These are phyloP conservation scores for Tragopan temminckii DNA, from an alignment of 2,797 vertebrate species.

Conservation along the genomic window DNA sequence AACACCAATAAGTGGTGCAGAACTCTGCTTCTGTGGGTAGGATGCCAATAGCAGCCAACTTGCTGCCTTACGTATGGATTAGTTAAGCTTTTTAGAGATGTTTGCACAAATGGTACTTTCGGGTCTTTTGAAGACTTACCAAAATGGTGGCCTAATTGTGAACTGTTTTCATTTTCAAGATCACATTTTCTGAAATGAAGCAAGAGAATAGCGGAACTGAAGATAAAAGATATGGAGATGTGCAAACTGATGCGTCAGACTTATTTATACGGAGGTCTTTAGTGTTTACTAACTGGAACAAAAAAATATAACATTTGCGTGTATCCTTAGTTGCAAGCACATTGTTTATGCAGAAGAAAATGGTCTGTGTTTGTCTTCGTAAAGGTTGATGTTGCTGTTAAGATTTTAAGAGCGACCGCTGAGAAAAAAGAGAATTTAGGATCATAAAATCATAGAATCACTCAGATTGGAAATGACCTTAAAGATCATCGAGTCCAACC, in stretches of 20 bases:
- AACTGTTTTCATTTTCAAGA: neutral
- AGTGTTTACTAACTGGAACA: neutral
- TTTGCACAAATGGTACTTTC: neutral
- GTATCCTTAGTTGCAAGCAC: neutral
- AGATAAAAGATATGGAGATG: neutral
- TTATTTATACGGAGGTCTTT: neutral
- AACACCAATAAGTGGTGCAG: neutral
- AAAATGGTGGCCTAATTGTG: neutral
- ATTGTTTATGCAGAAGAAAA: neutral
- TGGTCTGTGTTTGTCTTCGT: neutral
- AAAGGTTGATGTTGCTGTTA: neutral
- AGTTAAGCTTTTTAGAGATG: neutral
- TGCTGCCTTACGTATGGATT: neutral
- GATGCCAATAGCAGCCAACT: neutral
- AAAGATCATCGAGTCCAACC: too few species aligned
- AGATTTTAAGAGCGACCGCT: neutral
- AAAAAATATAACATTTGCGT: neutral
- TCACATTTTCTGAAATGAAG: neutral
- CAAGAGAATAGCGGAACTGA: neutral
- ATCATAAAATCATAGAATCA: too few species aligned
- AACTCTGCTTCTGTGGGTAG: neutral
- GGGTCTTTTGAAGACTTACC: neutral
- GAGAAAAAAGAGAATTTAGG: neutral
- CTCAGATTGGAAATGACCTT: too few species aligned
- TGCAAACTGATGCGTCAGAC: rapidly evolving